Evolutionary conservation across 2,888 invertebrate species (phyloP).

Genomic region (Panzeria rudis): DNA sequence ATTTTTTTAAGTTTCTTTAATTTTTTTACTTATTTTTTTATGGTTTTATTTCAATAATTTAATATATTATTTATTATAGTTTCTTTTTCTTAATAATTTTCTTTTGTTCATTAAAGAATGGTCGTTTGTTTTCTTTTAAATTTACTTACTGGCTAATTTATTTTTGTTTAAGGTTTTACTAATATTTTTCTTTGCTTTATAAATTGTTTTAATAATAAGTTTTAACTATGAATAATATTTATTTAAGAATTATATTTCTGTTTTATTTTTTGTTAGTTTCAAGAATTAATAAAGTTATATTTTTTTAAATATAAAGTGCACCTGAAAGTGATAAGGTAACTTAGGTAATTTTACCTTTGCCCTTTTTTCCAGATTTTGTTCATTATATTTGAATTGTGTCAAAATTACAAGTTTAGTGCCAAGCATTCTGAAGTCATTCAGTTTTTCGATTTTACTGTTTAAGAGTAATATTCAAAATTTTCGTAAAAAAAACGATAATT

Average conservation of each 20-base stretch:
- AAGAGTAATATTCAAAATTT: no score
- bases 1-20: conserved; percentile 10
- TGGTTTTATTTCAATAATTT: conserved; percentile 24
- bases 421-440: neutral
- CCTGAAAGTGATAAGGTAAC: neutral
- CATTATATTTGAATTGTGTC: neutral
- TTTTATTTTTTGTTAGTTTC: conserved; percentile 38
- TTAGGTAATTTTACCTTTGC: no score
- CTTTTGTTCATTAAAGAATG: conserved; percentile 70
- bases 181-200: conserved; percentile 25
- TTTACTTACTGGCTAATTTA: conserved; percentile 12
- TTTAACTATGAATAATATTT: conserved; percentile 73
- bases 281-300: conserved; percentile 69
- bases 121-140: conserved; percentile 69
- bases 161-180: neutral
- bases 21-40: conserved; percentile 41
- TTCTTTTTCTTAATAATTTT: conserved; percentile 35
- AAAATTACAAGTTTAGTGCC: no score
- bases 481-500: no score
- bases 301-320: conserved; percentile 49
- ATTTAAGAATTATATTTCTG: conserved; percentile 45
- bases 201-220: conserved; percentile 64
- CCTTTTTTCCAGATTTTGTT: neutral
- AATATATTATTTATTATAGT: conserved; percentile 39
- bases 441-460: no score